Base-by-base conservation (phyloP, 2,797 vertebrate species). In the Podargus strigoides region DNA sequence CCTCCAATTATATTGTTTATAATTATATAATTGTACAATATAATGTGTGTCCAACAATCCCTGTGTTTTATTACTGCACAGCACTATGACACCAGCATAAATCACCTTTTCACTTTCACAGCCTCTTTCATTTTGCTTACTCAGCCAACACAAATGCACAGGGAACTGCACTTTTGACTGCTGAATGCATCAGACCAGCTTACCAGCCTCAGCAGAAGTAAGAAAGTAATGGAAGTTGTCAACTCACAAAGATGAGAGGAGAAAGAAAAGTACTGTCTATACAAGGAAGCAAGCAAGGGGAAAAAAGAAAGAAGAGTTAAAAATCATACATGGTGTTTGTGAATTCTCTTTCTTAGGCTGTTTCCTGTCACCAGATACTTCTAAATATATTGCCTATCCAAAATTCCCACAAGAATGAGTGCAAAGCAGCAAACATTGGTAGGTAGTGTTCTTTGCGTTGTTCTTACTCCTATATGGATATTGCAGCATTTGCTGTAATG, bases 1-100 rank as follows among this genome's bases (percentile, higher is more conserved):
- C 95, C 90, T 97, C 93, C 95, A 96, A 97, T 97, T 97, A 96
- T 95, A 94, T 64, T 96, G 96, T 97, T 97, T 97, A 97, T 97
- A 97, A 97, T 96, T 95, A 95, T 94, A 93, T 95, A 92, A 97
- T 97, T 95, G 93, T 93, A 82, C 79, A 67, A 92, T 94, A 91
- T 94, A 96, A 96, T 68, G 89, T 93, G 94, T 94, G 95, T 96
- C 96, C 96, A 97, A 93, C 84, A 93, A 55, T 79, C 93, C 77
- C 90, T 81, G 79, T 78, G 46, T 81, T 96, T 97, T 97, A 95
- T 95, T 96, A 95, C 53, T 39, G 79, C 87, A 77, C 81, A 92
- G 68, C 78, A 59, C 66, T 89, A 53, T 73, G 93, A 93, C 93
- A 90, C 49, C 41, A 27, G 89, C 1, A 37, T 93, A 96, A 96